Percentiles rank a stretch among this genome's conserved stretches.
Evolutionary conservation across 1,140 invertebrate species (phyloP).

Genomic region (Macrobrachium rosenbergii): DNA sequence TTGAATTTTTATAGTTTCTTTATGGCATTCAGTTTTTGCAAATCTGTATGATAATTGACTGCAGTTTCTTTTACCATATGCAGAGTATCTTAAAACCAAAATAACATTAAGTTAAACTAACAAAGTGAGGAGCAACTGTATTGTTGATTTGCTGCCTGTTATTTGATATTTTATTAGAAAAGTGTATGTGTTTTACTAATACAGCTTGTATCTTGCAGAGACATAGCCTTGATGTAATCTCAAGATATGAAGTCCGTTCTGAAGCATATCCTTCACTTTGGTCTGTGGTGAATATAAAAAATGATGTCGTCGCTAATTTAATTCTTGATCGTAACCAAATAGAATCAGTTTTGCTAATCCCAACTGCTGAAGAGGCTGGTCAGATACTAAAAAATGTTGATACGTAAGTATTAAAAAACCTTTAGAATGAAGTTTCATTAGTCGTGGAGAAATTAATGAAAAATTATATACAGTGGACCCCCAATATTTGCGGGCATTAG

Average conservation of each 20-base stretch:
- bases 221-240: constrained; percentile 76
- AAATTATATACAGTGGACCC: too few relatives aligned
- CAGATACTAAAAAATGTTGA: constrained; percentile 82
- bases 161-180: neutral
- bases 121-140: too few relatives aligned
- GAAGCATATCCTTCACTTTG: constrained; percentile 76
- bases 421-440: constrained; percentile 71
- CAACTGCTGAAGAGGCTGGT: constrained; percentile 76
- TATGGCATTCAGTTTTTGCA: neutral
- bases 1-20: too few relatives aligned
- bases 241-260: constrained; percentile 71
- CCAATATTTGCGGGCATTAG: too few relatives aligned
- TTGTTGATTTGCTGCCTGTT: too few relatives aligned
- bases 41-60: neutral
- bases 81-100: too few relatives aligned
- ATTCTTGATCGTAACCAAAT: constrained; percentile 85
- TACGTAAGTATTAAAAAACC: constrained; percentile 85
- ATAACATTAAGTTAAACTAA: too few relatives aligned
- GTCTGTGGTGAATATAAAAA: constrained; percentile 79
- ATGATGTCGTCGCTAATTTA: constrained; percentile 85
- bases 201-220: neutral
- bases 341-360: constrained; percentile 80
- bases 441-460: neutral
- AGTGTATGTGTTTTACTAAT: neutral
- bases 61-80: too few relatives aligned